A percentile compares a stretch with the other conserved stretches of the same genome.
Evolutionary conservation across 2,797 vertebrate species (phyloP).

Genomic region (Rachycentron canadum): DNA sequence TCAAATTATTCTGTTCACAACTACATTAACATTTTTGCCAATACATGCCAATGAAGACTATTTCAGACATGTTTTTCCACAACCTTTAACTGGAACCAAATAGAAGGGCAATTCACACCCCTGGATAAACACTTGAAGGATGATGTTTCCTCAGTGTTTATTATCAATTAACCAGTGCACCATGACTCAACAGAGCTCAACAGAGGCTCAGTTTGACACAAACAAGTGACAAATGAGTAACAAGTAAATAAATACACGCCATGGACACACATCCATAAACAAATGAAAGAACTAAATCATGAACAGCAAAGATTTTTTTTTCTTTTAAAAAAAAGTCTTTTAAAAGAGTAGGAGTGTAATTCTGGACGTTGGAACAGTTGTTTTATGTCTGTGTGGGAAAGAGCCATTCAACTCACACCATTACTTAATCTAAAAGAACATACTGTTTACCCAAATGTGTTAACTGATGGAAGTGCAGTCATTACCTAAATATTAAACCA

Average conservation of each 20-base stretch:
- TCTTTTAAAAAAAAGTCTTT: slow-evolving; percentile 8
- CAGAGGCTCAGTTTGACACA: slow-evolving; percentile 73
- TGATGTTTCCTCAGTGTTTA: slow-evolving; percentile 42
- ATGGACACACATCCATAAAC: slow-evolving; percentile 62
- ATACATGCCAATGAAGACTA: slow-evolving; percentile 6
- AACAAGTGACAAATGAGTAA: slow-evolving; percentile 48
- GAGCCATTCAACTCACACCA: slow-evolving; percentile 19
- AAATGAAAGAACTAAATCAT: slow-evolving; percentile 55
- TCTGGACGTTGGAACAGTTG: slow-evolving; percentile 37
- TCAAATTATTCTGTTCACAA: slow-evolving; percentile 41
- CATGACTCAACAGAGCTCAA: slow-evolving; percentile 57
- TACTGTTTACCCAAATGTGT: slow-evolving; percentile 28
- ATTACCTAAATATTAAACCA: slow-evolving; percentile 21
- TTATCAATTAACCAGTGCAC: slow-evolving; percentile 56
- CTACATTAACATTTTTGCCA: slow-evolving; percentile 26
- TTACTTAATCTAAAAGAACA: slow-evolving; percentile 31
- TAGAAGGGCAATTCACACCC: slow-evolving; percentile 1
- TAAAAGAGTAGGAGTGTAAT: slow-evolving; percentile 48
- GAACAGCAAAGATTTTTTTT: slow-evolving; percentile 38
- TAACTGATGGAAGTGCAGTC: slow-evolving; percentile 18
- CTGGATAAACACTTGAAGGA: slow-evolving; percentile 16
- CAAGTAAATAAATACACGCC: slow-evolving; percentile 79
- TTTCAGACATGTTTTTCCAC: slow-evolving; percentile 13
- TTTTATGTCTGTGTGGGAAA: slow-evolving; percentile 37
- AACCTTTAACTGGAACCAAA: slow-evolving; percentile 13